phyloP scores from a whole-genome alignment of 1,140 invertebrate species.

The Capitella teleta region DNA sequence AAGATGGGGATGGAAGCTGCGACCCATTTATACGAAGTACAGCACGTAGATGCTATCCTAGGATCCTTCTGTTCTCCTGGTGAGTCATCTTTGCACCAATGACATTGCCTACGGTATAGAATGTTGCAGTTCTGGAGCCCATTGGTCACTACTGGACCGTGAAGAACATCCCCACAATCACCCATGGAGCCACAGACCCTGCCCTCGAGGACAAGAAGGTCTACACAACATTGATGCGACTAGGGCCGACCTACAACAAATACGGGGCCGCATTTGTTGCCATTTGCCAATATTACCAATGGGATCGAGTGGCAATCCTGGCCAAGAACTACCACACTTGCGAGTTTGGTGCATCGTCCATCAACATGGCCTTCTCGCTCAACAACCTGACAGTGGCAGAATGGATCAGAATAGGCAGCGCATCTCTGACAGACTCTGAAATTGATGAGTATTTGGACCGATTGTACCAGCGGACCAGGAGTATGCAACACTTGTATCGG shows the following conservation, averaged over 20 bases:
- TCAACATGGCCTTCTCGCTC: too few relatives aligned
- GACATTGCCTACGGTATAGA: too few relatives aligned
- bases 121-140: conserved; percentile 2
- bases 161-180: conserved; percentile 13
- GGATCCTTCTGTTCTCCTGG: conserved; percentile 4
- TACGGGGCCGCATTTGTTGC: conserved; percentile 7
- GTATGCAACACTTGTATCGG: too few relatives aligned
- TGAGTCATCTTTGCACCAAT: too few relatives aligned
- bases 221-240: conserved; percentile 8
- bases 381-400: too few relatives aligned
- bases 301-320: conserved; percentile 19
- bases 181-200: conserved; percentile 11
- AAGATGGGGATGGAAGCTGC: conserved; percentile 16
- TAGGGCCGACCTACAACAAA: conserved; percentile 10
- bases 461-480: too few relatives aligned
- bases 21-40: conserved; percentile 11
- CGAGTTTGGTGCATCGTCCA: too few relatives aligned
- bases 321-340: too few relatives aligned
- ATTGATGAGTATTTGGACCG: too few relatives aligned
- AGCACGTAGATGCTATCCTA: conserved; percentile 11
- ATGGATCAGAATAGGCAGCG: too few relatives aligned
- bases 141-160: conserved; percentile 6
- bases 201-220: conserved; percentile 11
- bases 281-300: conserved; percentile 18
- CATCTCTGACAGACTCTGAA: too few relatives aligned